Conservation (phyloP, 2,797 vertebrate species). For the Anolis apletophallus region DNA sequence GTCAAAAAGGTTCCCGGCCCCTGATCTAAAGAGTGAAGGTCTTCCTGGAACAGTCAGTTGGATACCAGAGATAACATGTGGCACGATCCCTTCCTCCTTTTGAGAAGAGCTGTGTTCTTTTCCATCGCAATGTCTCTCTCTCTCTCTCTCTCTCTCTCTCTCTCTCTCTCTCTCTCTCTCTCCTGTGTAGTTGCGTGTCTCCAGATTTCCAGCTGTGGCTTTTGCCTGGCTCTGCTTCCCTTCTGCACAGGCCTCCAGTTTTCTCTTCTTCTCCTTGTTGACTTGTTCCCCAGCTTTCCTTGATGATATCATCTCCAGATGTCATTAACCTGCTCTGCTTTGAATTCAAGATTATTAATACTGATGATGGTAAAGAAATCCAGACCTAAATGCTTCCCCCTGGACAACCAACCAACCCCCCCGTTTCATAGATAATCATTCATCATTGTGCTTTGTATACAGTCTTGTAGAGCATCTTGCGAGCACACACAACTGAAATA, state of each 20-base stretch:
- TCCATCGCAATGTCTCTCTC: too few relatives aligned
- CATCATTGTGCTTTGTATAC: slow-evolving; percentile 36
- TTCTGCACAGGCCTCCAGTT: slow-evolving; percentile 15
- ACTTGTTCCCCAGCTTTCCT: slow-evolving; percentile 41
- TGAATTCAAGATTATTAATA: slow-evolving; percentile 63
- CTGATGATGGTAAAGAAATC: slow-evolving; percentile 51
- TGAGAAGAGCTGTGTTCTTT: not conserved
- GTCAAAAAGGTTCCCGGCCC: too few relatives aligned
- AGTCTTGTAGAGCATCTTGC: slow-evolving; percentile 37
- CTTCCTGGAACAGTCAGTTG: not conserved
- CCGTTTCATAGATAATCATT: slow-evolving; percentile 34
- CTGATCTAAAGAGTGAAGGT: not conserved
- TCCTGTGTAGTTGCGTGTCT: not conserved
- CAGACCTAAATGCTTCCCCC: slow-evolving; percentile 47
- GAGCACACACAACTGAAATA: slow-evolving; percentile 31
- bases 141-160: too few relatives aligned
- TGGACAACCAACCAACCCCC: slow-evolving; percentile 59
- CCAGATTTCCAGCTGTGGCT: not conserved
- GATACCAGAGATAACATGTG: not conserved
- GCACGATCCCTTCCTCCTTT: not conserved
- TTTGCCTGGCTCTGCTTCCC: slow-evolving; percentile 41
- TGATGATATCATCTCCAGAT: slow-evolving; percentile 64
- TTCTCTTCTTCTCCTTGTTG: slow-evolving; percentile 34
- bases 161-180: too few relatives aligned
- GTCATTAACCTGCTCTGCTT: slow-evolving; percentile 59